Base-by-base conservation (phyloP, 2,888 invertebrate species). In the Eutolmus rufibarbis region DNA sequence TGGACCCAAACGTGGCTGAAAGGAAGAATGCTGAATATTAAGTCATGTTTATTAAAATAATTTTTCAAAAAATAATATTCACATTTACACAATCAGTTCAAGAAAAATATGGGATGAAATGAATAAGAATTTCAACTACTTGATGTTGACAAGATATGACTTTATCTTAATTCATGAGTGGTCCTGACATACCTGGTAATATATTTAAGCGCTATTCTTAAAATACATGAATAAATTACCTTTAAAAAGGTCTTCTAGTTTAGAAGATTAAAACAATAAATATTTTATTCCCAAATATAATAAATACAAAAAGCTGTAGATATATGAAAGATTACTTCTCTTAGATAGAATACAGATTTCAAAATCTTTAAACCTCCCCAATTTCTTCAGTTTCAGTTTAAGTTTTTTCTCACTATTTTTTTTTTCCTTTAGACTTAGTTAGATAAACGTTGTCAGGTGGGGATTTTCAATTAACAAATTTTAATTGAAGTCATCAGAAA, bases 1-100 rank as follows among this genome's bases (percentile, higher is more conserved):
- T 57, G 97, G 97, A 2, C 97, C 97, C 78, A 97, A 94, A 34
- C 97, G 95, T 76, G 97, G 97, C 97, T 97, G 93, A 79, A 91
- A 91, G 12, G 28, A 23, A 14, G 66, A 66, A 66, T 12, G 8
- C 4, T 19, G 23, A 28, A 90, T 90, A 89, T 88, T 87, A 89
- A 87, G 43, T 9, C 37, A 34, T 76, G n/a, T 5, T 37, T 76
- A 1, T 46, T 31, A 12, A 57, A 74, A 28, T 57, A 1, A 46
- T 19, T 77, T 74, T n/a, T n/a, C n/a, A 43, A 88, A 78, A 87
- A 85, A 76, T 31, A 76, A 76, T 74, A 74, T 31, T 74, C 34
- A 34, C n/a, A 76, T 76, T 76, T 19, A 76, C 34, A 76, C 34
- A 34, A 37, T 34, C 34, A 37, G 2, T 16, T 40, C 16, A 74